Evolutionary conservation across 2,113 vertebrate species (phyloP).

Genomic region (Benitochromis conjunctus): DNA sequence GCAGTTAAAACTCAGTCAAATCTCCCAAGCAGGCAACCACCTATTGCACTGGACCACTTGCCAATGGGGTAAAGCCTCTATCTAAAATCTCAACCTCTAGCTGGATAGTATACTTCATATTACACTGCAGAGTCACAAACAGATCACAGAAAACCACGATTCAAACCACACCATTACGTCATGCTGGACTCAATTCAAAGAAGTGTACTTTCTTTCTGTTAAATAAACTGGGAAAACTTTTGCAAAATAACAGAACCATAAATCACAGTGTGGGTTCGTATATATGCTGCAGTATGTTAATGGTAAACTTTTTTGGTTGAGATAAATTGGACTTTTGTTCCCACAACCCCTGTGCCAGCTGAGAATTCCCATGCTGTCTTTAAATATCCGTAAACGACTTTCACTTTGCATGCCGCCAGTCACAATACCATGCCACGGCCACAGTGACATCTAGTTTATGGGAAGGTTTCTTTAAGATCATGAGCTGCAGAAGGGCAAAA

Average conservation of each 20-base stretch:
- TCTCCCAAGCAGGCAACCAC: slow-evolving; percentile 18
- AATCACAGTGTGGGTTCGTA: slow-evolving; percentile 30
- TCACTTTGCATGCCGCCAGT: slow-evolving; percentile 21
- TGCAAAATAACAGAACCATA: slow-evolving; percentile 17
- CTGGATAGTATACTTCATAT: background rate
- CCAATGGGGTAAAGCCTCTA: background rate
- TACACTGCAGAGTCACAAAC: background rate
- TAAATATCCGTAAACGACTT: slow-evolving; percentile 62
- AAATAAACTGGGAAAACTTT: slow-evolving; percentile 3
- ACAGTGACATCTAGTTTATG: slow-evolving; percentile 53
- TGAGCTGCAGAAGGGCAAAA: slow-evolving; percentile 16
- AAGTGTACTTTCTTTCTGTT: background rate
- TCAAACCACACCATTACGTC: background rate
- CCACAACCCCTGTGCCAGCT: slow-evolving; percentile 8
- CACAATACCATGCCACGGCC: slow-evolving; percentile 18
- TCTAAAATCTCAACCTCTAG: background rate
- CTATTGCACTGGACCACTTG: slow-evolving; percentile 5
- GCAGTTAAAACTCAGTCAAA: slow-evolving; percentile 35
- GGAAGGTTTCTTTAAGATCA: slow-evolving; percentile 10
- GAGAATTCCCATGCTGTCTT: slow-evolving; percentile 64
- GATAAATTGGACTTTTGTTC: slow-evolving; percentile 12
- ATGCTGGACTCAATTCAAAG: background rate
- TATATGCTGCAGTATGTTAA: slow-evolving; percentile 5
- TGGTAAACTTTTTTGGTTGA: background rate
- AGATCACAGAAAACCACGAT: background rate